These are phyloP conservation scores for Drosophila leonis DNA, from an alignment of 2,888 invertebrate genomes.

Conservation along the genomic window DNA sequence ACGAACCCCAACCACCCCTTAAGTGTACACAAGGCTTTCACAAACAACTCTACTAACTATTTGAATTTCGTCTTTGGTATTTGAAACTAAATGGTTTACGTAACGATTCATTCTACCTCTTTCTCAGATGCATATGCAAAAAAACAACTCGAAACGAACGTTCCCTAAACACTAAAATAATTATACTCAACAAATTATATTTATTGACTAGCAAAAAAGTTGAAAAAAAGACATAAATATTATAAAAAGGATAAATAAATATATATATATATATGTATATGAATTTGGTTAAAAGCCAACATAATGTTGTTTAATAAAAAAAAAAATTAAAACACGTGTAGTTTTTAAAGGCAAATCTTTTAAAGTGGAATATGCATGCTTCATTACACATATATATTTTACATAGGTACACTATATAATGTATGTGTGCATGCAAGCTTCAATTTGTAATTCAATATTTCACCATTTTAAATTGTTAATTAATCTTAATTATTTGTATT, in stretches of 20 bases:
- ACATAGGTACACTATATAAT: conserved; percentile 3
- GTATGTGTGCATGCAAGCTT: conserved; percentile 30
- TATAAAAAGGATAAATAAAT: conserved; percentile 26
- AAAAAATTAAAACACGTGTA: conserved; percentile 41
- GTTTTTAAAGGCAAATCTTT: conserved; percentile 45
- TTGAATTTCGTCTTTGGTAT: conserved; percentile 34
- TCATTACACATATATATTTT: conserved; percentile 1
- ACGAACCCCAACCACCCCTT: conserved; percentile 6
- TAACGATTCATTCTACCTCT: conserved; percentile 73
- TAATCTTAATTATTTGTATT: not conserved
- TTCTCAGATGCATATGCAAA: conserved; percentile 53
- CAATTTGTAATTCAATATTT: conserved; percentile 17
- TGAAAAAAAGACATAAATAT: conserved; percentile 32
- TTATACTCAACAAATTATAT: conserved; percentile 54
- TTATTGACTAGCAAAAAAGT: conserved; percentile 56
- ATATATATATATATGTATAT: conserved; percentile 39
- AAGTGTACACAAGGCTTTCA: conserved; percentile 35
- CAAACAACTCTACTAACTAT: conserved; percentile 23
- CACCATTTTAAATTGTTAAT: not conserved
- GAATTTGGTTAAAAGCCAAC: conserved; percentile 59
- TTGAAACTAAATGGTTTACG: conserved; percentile 54
- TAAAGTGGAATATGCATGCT: conserved; percentile 23
- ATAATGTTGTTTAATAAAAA: conserved; percentile 57
- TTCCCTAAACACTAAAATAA: conserved; percentile 51
- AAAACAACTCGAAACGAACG: conserved; percentile 42